Percentiles rank a stretch among this genome's conserved stretches.
Conservation (phyloP, 2,113 vertebrate genomes). For the Passer montanus region DNA sequence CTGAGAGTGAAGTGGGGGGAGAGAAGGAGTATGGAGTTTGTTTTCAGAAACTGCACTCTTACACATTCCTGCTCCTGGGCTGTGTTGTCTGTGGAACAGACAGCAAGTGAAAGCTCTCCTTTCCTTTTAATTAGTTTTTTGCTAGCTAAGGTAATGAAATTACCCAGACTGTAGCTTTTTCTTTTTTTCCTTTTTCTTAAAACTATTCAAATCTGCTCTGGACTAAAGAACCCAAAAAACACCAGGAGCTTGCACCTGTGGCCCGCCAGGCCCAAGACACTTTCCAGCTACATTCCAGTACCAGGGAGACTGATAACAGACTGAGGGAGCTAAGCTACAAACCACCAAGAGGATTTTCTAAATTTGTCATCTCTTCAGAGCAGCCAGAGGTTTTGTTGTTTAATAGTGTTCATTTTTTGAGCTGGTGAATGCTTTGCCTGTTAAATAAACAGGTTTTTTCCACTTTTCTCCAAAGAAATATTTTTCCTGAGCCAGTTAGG, state of each 20-base stretch:
- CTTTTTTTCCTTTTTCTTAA: neutral
- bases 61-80: neutral
- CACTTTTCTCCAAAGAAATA: neutral
- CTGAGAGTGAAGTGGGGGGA: neutral
- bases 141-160: neutral
- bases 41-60: neutral
- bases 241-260: neutral
- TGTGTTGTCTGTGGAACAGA: neutral
- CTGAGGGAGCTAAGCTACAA: neutral
- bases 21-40: neutral
- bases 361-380: neutral
- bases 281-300: neutral
- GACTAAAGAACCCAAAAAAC: neutral
- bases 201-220: neutral
- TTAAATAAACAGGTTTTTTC: neutral
- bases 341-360: neutral
- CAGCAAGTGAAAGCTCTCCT: neutral
- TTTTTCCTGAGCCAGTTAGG: neutral
- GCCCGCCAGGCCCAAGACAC: neutral
- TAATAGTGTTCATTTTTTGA: neutral
- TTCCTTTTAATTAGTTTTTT: neutral
- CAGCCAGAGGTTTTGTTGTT: neutral
- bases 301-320: neutral
- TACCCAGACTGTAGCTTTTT: neutral
- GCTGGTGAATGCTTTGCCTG: neutral